These are phyloP conservation scores for Rhyacophila brunnea DNA, from an alignment of 1,140 invertebrate genomes.

Conservation along the genomic window DNA sequence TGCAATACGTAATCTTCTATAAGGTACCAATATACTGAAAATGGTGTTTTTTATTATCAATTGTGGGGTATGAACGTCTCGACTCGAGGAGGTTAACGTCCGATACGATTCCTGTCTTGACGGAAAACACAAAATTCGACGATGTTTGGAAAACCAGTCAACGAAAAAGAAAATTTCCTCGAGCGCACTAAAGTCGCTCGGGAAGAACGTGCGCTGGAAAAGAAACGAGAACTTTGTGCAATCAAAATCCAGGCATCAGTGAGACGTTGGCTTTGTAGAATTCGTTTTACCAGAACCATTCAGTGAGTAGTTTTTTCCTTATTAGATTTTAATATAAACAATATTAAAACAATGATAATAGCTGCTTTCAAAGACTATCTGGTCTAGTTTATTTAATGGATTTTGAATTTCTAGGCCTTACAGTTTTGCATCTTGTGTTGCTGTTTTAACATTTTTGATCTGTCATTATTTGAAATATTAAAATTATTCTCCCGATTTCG, in stretches of 20 bases:
- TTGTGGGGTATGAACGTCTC: too few species aligned
- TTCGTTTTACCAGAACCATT: slow-evolving; percentile 57
- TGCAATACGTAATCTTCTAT: background rate
- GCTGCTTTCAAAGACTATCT: too few species aligned
- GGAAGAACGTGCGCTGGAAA: slow-evolving; percentile 79
- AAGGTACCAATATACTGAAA: background rate
- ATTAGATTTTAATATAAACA: background rate
- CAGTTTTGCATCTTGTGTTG: too few species aligned
- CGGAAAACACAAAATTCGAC: background rate
- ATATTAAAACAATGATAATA: too few species aligned
- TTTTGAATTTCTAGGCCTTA: too few species aligned
- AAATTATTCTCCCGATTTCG: too few species aligned
- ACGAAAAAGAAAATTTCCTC: slow-evolving; percentile 60
- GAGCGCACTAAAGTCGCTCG: slow-evolving; percentile 85
- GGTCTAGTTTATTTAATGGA: too few species aligned
- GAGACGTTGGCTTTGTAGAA: slow-evolving; percentile 69
- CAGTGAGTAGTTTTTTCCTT: slow-evolving; percentile 55
- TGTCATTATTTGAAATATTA: too few species aligned
- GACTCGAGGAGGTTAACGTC: too few species aligned
- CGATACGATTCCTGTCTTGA: background rate
- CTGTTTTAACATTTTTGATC: too few species aligned
- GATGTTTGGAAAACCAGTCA: slow-evolving; percentile 36
- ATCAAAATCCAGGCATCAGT: slow-evolving; percentile 70
- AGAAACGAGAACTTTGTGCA: slow-evolving; percentile 70
- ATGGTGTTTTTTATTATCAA: too few species aligned